Conservation (phyloP, 2,113 vertebrate species). For the Rafetus swinhoei region DNA sequence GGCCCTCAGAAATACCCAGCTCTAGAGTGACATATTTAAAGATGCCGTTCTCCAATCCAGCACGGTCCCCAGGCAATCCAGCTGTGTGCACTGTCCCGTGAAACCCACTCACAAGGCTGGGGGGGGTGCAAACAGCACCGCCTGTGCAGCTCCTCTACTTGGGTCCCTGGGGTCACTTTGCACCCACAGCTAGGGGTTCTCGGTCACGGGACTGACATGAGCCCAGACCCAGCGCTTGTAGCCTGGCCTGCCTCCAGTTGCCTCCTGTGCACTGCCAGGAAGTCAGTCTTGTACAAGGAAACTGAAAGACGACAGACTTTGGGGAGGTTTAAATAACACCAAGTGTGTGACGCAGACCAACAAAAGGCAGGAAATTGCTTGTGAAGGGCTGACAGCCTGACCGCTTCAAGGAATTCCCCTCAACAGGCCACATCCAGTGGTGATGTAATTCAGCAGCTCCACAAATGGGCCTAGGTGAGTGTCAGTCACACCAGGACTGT, state of each 20-base stretch:
- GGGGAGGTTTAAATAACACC: neutral
- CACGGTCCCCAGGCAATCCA: too few species aligned
- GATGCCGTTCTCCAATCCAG: neutral
- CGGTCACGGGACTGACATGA: neutral
- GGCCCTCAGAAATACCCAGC: neutral
- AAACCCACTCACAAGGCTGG: neutral
- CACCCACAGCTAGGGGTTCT: neutral
- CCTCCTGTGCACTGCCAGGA: neutral
- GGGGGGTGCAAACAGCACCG: neutral
- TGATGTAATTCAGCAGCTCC: neutral
- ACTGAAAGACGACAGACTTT: neutral
- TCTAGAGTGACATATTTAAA: neutral
- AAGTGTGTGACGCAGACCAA: neutral
- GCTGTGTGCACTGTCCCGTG: neutral
- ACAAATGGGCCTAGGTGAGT: neutral
- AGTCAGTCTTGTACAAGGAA: neutral
- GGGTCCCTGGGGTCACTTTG: neutral
- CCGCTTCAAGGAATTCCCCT: neutral
- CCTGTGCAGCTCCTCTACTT: neutral
- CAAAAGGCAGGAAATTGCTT: neutral
- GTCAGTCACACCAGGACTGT: neutral
- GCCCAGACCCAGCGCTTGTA: neutral
- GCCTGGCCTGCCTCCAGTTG: neutral
- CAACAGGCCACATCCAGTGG: neutral
- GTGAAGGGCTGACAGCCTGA: neutral